These are phyloP conservation scores for Okamejei kenojei DNA, from an alignment of 2,797 vertebrate genomes.

Conservation along the genomic window DNA sequence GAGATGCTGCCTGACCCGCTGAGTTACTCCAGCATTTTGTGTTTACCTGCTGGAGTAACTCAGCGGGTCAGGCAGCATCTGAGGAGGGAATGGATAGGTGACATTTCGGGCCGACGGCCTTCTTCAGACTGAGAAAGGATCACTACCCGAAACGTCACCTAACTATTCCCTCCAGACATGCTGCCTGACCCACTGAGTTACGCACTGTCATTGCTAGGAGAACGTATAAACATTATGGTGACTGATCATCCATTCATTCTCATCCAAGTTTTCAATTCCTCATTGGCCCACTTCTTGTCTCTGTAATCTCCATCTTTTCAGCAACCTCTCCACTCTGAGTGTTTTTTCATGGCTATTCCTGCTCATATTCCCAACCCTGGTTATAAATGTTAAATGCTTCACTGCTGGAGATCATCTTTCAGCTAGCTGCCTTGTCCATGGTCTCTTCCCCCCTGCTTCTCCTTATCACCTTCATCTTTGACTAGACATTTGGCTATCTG, in stretches of 20 bases:
- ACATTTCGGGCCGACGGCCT: too few species aligned
- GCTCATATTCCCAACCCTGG: neutral
- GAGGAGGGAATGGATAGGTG: too few species aligned
- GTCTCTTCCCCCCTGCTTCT: neutral
- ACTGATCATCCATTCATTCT: neutral
- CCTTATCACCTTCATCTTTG: neutral
- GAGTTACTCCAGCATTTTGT: too few species aligned
- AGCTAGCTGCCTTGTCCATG: neutral
- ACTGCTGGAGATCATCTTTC: neutral
- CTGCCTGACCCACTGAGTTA: neutral
- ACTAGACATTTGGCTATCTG: neutral
- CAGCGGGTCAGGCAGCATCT: too few species aligned
- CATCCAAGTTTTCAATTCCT: neutral
- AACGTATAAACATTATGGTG: neutral
- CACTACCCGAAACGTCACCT: too few species aligned
- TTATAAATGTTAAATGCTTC: neutral
- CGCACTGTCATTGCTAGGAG: neutral
- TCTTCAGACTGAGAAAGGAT: too few species aligned
- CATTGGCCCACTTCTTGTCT: neutral
- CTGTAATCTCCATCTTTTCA: neutral
- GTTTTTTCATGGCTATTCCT: too few species aligned
- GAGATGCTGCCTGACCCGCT: neutral
- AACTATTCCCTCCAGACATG: too few species aligned
- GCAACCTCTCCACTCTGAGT: too few species aligned
- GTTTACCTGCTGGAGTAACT: too few species aligned